phyloP scores from a whole-genome alignment of 1,140 invertebrate species.

The Aphelenchoides avenae region DNA sequence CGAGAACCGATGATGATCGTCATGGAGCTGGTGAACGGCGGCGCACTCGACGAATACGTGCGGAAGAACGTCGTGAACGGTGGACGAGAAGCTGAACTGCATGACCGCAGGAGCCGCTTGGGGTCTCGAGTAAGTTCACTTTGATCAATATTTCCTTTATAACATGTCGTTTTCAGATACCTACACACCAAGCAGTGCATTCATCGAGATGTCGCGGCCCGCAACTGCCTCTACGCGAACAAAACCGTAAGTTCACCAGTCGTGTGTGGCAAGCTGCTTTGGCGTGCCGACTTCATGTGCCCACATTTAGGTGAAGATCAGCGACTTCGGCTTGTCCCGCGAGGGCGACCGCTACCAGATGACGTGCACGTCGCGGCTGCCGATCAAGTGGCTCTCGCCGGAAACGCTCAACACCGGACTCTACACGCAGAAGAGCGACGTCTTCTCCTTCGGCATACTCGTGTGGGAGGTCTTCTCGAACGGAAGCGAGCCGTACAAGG shows the following conservation, averaged over 20 bases:
- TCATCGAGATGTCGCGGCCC: slow-evolving; percentile 15
- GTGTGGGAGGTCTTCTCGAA: slow-evolving; percentile 39
- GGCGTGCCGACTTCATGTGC: too few relatives aligned
- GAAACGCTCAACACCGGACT: slow-evolving; percentile 22
- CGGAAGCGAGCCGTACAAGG: slow-evolving; percentile 38
- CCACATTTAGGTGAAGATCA: slow-evolving; percentile 39
- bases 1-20: slow-evolving; percentile 98
- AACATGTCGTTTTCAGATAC: too few relatives aligned
- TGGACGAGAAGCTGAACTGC: slow-evolving; percentile 12
- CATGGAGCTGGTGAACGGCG: slow-evolving; percentile 92
- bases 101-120: slow-evolving; percentile 16
- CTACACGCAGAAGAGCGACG: slow-evolving; percentile 37
- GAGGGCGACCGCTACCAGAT: slow-evolving; percentile 34
- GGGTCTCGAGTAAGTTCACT: slow-evolving; percentile 63
- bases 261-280: too few relatives aligned
- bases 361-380: slow-evolving; percentile 22
- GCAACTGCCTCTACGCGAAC: slow-evolving; percentile 20
- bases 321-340: slow-evolving; percentile 34
- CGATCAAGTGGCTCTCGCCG: slow-evolving; percentile 37
- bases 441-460: slow-evolving; percentile 37
- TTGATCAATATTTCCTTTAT: too few relatives aligned
- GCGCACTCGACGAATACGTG: slow-evolving; percentile 26
- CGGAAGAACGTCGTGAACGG: slow-evolving; percentile 15
- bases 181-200: slow-evolving; percentile 11
- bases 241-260: too few relatives aligned